Conservation (phyloP, 2,797 vertebrate species). For the Sebastolobus alascanus region DNA sequence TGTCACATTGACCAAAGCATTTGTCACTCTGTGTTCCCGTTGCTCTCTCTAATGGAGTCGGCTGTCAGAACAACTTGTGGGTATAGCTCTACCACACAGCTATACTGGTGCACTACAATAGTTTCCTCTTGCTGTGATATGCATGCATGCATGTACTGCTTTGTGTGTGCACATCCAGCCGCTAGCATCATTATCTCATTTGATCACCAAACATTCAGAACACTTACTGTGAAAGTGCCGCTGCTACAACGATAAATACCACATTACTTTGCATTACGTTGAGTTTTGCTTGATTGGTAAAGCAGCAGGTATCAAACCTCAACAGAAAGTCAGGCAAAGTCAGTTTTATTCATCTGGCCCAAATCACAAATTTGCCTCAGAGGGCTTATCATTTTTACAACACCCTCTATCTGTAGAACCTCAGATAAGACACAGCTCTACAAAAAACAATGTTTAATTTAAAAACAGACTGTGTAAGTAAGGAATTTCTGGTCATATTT, state of each 20-base stretch:
- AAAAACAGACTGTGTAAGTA: not conserved
- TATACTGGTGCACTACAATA: not conserved
- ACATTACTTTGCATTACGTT: not conserved
- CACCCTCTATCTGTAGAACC: not conserved
- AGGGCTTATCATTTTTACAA: not conserved
- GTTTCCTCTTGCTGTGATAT: slow-evolving; percentile 2
- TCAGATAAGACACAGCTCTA: not conserved
- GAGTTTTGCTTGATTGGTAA: not conserved
- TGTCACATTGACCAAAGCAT: slow-evolving; percentile 34
- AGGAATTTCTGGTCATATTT: not conserved
- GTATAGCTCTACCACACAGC: not conserved
- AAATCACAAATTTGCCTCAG: not conserved
- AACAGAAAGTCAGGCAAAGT: not conserved
- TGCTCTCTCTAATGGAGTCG: slow-evolving; percentile 18
- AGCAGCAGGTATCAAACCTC: not conserved
- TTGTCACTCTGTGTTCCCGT: slow-evolving; percentile 22
- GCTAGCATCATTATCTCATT: slow-evolving; percentile 1
- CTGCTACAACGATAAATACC: not conserved
- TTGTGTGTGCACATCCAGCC: not conserved
- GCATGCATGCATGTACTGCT: not conserved
- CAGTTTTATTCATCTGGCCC: not conserved
- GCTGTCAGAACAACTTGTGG: slow-evolving; percentile 1
- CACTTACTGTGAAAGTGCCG: not conserved
- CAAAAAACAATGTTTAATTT: not conserved
- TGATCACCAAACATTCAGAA: not conserved